Percentiles rank a stretch among this genome's conserved stretches.
Conservation (phyloP, 2,113 vertebrate genomes). For the Rhinogobius similis region DNA sequence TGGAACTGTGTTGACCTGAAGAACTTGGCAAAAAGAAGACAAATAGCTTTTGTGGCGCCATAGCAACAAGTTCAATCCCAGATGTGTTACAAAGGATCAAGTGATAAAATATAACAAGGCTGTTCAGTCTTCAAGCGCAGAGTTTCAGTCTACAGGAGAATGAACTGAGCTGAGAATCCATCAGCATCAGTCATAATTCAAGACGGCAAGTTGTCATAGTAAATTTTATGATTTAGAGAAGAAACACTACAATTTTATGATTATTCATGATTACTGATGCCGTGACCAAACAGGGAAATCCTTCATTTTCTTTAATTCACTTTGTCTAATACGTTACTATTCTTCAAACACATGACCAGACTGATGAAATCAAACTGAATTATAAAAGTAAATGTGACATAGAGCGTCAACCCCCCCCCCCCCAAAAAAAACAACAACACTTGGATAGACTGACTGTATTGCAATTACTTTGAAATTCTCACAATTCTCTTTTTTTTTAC, state of each 20-base stretch:
- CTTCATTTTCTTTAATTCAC: background rate
- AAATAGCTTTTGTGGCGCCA: constrained; percentile 43
- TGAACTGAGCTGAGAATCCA: background rate
- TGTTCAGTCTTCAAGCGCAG: constrained; percentile 15
- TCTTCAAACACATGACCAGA: background rate
- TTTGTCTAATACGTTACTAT: background rate
- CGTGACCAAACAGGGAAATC: background rate
- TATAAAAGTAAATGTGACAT: background rate
- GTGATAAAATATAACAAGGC: constrained; percentile 8
- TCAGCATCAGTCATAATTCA: background rate
- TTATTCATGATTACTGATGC: background rate
- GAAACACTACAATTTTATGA: background rate
- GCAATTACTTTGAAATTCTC: no score
- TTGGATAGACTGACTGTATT: no score
- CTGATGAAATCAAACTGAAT: background rate
- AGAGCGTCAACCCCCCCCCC: no score
- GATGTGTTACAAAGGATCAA: constrained; percentile 17
- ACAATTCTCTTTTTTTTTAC: no score
- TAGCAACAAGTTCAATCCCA: constrained; percentile 58
- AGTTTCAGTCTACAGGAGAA: background rate
- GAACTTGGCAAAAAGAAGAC: constrained; percentile 35
- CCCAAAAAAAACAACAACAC: no score
- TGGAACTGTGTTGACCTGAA: constrained; percentile 36
- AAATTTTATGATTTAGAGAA: background rate
- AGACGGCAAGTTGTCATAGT: background rate